Base-by-base conservation (phyloP, 2,113 vertebrate genomes). In the Falco punctatus region DNA sequence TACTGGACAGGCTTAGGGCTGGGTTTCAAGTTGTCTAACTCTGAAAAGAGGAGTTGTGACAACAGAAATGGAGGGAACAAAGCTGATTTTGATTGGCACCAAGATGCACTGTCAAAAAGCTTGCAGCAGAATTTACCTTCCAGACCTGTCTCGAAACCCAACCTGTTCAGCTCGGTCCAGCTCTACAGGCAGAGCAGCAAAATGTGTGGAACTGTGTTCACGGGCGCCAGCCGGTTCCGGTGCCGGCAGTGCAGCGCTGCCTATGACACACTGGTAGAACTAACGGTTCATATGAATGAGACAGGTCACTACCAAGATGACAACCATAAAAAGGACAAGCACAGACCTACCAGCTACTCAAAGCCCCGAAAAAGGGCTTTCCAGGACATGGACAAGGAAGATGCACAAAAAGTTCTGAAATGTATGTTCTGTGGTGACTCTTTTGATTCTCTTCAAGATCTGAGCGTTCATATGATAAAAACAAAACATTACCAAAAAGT, bases 401-500 rank as follows among this genome's bases (percentile, higher is more conserved):
- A 99, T 32, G 99, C 99, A 6, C 99, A 99, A 71, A 99, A 99
- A 93, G 99, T 99, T 64, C 98, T 99, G 62, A 99, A 99, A 82
- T 99, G 99, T 85, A 99, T 99, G 99, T 99, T 99, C 96, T 99
- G 99, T 55, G 99, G 99, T 61, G 99, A 99, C 96, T 99, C 99
- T 58, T 99, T 99, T 72, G 99, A 99, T 92, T 99, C 99, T 44
- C 99, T 99, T 82, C 99, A 99, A 98, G 99, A 99, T 82, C 78
- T 99, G 97, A 99, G 99, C 4, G 99, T 99, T 96, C 99, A 99
- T 88, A 99, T 99, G 99, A 99, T 99, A 72, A 99, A 99, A 98
- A 99, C 99, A 69, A 99, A 99, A 98, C 99, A 99, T 99, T 99
- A 99, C 99, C 99, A 99, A 98, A 99, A 99, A 99, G 99, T 99